phyloP scores from a whole-genome alignment of 2,113 vertebrate genomes.

The Camarhynchus parvulus region DNA sequence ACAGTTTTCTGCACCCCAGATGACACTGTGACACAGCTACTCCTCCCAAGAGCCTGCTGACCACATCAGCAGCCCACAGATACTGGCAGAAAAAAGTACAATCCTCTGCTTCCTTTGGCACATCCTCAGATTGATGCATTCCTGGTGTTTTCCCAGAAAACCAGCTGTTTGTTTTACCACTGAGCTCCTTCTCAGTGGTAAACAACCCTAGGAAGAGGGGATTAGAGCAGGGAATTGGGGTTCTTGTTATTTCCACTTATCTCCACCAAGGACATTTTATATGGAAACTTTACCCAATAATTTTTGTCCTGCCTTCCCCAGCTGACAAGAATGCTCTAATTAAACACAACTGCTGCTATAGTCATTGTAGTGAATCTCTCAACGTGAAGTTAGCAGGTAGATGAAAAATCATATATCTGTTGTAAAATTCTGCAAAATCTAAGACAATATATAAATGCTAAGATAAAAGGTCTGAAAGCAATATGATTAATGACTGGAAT shows the following conservation, averaged over 20 bases:
- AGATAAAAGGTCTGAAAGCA: background rate
- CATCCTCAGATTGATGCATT: background rate
- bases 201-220: background rate
- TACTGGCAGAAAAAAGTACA: background rate
- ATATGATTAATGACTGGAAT: background rate
- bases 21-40: background rate
- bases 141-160: background rate
- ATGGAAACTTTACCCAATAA: background rate
- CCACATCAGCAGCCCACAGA: background rate
- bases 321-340: background rate
- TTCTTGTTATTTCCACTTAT: background rate
- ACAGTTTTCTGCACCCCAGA: background rate
- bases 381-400: background rate
- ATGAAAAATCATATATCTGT: background rate
- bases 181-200: background rate
- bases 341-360: background rate
- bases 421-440: background rate
- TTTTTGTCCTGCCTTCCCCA: background rate
- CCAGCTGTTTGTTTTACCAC: background rate
- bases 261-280: background rate
- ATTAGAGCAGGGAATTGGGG: background rate
- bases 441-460: background rate
- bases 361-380: background rate
- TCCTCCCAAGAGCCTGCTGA: background rate
- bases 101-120: background rate